phyloP scores from a whole-genome alignment of 2,888 invertebrate genomes.

The Dermolepida albohirtum region DNA sequence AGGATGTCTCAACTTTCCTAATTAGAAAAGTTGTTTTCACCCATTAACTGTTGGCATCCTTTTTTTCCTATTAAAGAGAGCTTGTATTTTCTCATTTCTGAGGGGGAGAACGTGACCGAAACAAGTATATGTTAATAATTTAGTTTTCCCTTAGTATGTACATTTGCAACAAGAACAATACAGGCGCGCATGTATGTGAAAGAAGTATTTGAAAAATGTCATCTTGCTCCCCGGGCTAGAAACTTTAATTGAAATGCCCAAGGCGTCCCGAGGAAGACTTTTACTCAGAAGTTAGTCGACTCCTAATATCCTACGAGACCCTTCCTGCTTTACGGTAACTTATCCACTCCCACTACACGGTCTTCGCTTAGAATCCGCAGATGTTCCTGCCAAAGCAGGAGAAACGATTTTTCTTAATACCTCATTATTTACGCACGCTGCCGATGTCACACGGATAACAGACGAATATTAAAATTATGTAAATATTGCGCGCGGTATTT shows the following conservation, averaged over 20 bases:
- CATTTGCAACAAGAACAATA: background rate
- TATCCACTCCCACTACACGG: background rate
- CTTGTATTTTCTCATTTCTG: slow-evolving; percentile 23
- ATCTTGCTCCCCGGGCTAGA: slow-evolving; percentile 51
- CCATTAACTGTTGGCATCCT: slow-evolving; percentile 24
- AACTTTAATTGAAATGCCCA: slow-evolving; percentile 61
- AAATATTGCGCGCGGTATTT: slow-evolving; percentile 19
- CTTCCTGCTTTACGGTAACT: slow-evolving; percentile 6
- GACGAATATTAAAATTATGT: slow-evolving; percentile 29
- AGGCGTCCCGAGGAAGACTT: slow-evolving; percentile 56
- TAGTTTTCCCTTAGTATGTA: background rate
- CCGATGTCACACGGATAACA: slow-evolving; percentile 12
- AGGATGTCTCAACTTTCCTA: slow-evolving; percentile 27
- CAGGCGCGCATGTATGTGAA: slow-evolving; percentile 21
- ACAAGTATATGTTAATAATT: slow-evolving; percentile 23
- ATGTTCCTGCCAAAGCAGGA: background rate
- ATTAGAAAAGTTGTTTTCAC: slow-evolving; percentile 33
- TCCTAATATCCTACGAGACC: slow-evolving; percentile 28
- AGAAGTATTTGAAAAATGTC: slow-evolving; percentile 55
- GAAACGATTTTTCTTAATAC: background rate
- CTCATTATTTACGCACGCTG: slow-evolving; percentile 22
- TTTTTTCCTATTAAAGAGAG: slow-evolving; percentile 25
- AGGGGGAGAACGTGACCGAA: background rate
- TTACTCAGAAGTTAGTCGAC: slow-evolving; percentile 53
- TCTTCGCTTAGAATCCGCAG: background rate